Evolutionary conservation across 2,797 vertebrate species (phyloP), one percentile per base, ranked within the genome.

Genomic region (Gobionotothen gibberifrons): DNA sequence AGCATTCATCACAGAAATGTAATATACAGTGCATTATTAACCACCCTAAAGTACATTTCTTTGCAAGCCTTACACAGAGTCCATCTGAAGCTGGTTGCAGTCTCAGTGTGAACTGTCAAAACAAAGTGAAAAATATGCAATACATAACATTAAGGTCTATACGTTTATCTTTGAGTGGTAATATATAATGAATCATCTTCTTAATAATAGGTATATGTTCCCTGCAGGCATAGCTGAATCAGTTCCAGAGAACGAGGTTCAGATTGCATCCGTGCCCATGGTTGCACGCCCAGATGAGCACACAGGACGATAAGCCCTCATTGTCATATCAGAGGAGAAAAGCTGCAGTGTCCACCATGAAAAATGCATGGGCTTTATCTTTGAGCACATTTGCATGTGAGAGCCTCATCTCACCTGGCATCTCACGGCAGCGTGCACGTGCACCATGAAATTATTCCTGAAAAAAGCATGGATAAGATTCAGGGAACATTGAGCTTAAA

Each of bases 361-460:
- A 90, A 91, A 59, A 91, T 87, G 81, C 75, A 91, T 76, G 19
- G 55, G 56, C 74, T 82, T 85, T 78, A 69, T 88, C 80, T 78
- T 36, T 17, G 76, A 81, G 72, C 56, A 67, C 85, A 83, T 87
- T 85, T 76, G 67, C 85, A 85, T 74, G 43, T 39, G 16, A 15
- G 62, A 81, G 72, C 62, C 16, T 83, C 9, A 74, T 74, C 74
- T 74, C 42, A 79, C 65, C 66, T 65, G 69, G 61, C 53, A 54
- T 40, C 73, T 53, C 70, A 44, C 11, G 2, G 21, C 16, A 36
- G 54, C 43, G 22, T 52, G 61, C 22, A 36, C 9, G 54, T 17
- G 19, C 13, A 44, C 8, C 54, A 17, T 5, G 54, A 36, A 32
- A 8, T 36, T 2, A 36, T 36, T 36, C 32, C 32, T 36, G 32